Base-by-base conservation (phyloP, 1,140 invertebrate genomes). In the Phenacoccus solenopsis region DNA sequence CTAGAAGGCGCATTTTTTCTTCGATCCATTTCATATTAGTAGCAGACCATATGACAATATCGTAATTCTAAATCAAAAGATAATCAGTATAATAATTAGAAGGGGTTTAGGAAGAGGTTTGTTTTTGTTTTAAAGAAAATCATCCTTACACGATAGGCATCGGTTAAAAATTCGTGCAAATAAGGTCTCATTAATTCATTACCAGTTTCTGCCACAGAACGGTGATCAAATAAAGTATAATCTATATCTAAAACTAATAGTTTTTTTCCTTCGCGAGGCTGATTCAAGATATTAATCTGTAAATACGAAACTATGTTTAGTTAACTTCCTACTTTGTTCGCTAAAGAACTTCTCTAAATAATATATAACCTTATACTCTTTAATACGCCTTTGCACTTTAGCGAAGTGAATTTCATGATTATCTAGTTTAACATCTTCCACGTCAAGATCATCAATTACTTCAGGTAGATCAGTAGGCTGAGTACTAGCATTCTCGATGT, bases 1-100 rank as follows among this genome's bases (percentile, higher is more conserved):
- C 94, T 0, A 98, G 80, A 24, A 97, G 79, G 69, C 90, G 89
- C 94, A 98, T 97, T 80, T 98, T 98, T 74, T 96, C 92, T 75
- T 96, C 91, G 67, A 98, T 97, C 94, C 94, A 98, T 75, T 93
- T 96, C 94, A 98, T 98, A 72, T 89, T 90, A 0, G 96, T 98
- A 0, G 96, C 96, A 35, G 96, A 97, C 94, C 90, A 91, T 73
- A 92, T 93, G 0, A 91, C 90, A 74, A 93, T 91, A 75, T 93
- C 91, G 74, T 93, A 94, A 78, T 91, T 79, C 79, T 81, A 68
- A 71, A 72, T 72, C 28, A 35, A 16, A 1, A 7, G 24, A 61
- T 24, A 9, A 24, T n/a, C n/a, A n/a, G n/a, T n/a, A n/a, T n/a
- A n/a, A 28, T n/a, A 38, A 38, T 10, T 10, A 9, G n/a, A 38